These are phyloP conservation scores for Rhincodon typus DNA, from an alignment of 2,797 vertebrate species.

Conservation along the genomic window DNA sequence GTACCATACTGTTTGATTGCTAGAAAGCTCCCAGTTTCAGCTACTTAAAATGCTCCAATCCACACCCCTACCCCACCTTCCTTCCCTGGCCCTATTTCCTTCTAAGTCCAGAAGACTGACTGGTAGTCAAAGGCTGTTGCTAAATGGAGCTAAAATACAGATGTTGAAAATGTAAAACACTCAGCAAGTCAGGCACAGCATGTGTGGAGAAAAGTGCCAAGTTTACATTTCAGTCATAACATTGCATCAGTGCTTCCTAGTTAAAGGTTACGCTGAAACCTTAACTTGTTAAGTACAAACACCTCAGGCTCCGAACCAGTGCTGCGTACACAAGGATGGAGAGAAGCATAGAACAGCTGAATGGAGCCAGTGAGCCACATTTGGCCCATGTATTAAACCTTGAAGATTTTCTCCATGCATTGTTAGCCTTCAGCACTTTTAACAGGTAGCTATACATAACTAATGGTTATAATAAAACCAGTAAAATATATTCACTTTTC, in stretches of 20 bases:
- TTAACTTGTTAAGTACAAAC: background rate
- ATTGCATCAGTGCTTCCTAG: background rate
- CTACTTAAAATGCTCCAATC: background rate
- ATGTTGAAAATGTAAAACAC: background rate
- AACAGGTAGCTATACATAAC: background rate
- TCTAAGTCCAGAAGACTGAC: background rate
- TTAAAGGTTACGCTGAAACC: background rate
- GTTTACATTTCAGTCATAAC: slow-evolving; percentile 2
- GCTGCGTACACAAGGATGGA: background rate
- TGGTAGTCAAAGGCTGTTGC: background rate
- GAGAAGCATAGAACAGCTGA: background rate
- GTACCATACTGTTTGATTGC: background rate
- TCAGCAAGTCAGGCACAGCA: background rate
- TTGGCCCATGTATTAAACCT: background rate
- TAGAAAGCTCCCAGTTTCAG: background rate
- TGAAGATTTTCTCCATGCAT: background rate
- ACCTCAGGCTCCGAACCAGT: background rate
- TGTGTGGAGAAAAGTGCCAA: background rate
- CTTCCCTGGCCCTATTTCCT: background rate
- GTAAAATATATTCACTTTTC: background rate
- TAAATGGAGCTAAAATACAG: background rate
- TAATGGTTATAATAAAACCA: background rate
- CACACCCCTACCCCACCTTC: too few species aligned
- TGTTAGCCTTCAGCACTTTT: background rate
- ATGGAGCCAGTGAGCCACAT: background rate